These are phyloP conservation scores for Phallusia fumigata DNA, from an alignment of 23 tunicate genomes.

Conservation along the genomic window DNA sequence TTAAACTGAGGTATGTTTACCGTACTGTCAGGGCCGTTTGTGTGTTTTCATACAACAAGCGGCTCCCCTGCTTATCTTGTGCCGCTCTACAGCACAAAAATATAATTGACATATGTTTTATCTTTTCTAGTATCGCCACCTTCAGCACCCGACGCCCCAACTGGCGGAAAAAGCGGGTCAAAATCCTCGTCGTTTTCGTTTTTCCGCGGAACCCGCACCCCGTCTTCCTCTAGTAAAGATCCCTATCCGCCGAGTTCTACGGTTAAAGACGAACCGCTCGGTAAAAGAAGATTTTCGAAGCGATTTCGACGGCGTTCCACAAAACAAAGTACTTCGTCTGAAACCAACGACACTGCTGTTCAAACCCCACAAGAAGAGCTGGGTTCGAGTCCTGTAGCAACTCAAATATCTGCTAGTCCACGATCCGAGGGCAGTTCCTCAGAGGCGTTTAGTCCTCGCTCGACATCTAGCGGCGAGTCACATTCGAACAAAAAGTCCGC, in stretches of 20 bases:
- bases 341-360: background rate
- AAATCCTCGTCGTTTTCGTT: background rate
- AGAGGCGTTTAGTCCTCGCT: background rate
- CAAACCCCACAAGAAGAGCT: background rate
- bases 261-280: constrained; percentile 5
- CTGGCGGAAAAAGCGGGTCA: background rate
- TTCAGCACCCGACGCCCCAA: background rate
- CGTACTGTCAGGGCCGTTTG: too few species aligned
- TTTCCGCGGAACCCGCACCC: background rate
- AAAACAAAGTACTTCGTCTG: background rate
- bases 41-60: too few species aligned
- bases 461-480: constrained; percentile 17
- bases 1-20: too few species aligned
- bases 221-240: background rate
- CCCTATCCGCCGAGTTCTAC: background rate
- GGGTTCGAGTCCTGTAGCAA: background rate
- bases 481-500: constrained; percentile 17
- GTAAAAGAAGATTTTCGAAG: constrained; percentile 34
- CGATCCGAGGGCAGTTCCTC: background rate
- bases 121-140: background rate
- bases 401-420: background rate
- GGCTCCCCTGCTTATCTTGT: too few species aligned
- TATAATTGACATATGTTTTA: background rate
- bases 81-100: too few species aligned
- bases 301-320: constrained; percentile 44